A percentile compares a stretch with the other conserved stretches of the same genome.
These are phyloP conservation scores for Cynocephalus volans DNA, from an alignment of 2,113 vertebrate genomes.

Conservation along the genomic window DNA sequence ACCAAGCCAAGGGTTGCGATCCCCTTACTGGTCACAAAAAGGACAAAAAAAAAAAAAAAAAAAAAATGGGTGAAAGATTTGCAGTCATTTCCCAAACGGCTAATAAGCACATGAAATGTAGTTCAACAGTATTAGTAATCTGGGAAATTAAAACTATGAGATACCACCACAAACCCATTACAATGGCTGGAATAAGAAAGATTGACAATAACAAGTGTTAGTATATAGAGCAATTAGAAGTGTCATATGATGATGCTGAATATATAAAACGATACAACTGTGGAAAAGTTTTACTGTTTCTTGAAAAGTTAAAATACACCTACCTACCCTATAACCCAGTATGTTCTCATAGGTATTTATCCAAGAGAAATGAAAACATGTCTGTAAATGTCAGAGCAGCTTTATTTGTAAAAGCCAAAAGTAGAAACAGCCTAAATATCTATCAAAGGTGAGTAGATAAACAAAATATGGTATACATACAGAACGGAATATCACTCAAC, in stretches of 20 bases:
- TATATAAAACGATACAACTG: neutral
- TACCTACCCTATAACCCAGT: neutral
- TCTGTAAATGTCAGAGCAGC: neutral
- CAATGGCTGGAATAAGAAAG: neutral
- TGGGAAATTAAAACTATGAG: conserved; percentile 41
- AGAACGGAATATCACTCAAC: neutral
- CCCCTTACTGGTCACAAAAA: too few relatives aligned
- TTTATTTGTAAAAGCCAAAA: conserved; percentile 26
- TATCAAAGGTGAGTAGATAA: neutral
- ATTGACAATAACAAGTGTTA: conserved; percentile 20
- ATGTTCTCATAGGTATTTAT: conserved; percentile 36
- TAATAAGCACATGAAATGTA: conserved; percentile 36
- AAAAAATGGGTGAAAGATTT: conserved; percentile 24
- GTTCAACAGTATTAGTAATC: neutral
- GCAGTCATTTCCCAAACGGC: conserved; percentile 17
- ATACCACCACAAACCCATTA: neutral
- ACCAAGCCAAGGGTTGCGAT: too few relatives aligned
- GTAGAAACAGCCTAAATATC: neutral
- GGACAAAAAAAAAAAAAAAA: too few relatives aligned
- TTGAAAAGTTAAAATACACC: conserved; percentile 48
- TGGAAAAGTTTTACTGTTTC: neutral
- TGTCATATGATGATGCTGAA: neutral
- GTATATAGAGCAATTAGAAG: neutral
- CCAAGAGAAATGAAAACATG: conserved; percentile 53
- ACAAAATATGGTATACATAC: neutral